phyloP scores from a whole-genome alignment of 2,797 vertebrate genomes.

The Silurus aristotelis region DNA sequence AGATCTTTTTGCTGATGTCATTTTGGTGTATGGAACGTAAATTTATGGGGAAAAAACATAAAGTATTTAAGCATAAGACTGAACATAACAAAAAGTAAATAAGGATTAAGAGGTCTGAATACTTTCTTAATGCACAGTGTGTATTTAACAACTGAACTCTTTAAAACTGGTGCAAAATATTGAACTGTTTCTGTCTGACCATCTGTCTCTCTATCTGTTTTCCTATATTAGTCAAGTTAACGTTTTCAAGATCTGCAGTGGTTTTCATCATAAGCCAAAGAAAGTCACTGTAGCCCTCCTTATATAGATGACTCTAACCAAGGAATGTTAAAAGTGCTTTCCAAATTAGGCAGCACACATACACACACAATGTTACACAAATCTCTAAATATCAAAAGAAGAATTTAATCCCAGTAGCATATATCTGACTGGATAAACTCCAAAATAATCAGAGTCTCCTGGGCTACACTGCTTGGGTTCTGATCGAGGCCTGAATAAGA shows the following conservation, averaged over 20 bases:
- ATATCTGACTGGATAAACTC: not conserved
- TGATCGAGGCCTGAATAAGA: not conserved
- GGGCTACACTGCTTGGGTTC: not conserved
- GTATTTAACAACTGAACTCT: too few species aligned
- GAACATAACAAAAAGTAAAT: too few species aligned
- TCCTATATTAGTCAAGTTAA: not conserved
- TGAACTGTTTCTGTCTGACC: not conserved
- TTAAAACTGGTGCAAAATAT: too few species aligned
- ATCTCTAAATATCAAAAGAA: constrained; percentile 1
- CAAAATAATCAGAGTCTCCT: not conserved
- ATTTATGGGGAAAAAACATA: too few species aligned
- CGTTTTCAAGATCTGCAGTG: not conserved
- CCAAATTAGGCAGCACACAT: not conserved
- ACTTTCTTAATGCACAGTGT: too few species aligned
- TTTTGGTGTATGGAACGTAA: too few species aligned
- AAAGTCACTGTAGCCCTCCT: not conserved
- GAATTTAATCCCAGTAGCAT: not conserved
- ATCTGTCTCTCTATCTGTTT: not conserved
- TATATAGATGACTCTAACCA: not conserved
- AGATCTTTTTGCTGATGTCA: too few species aligned
- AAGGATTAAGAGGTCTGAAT: too few species aligned
- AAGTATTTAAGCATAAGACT: too few species aligned
- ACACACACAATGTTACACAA: not conserved
- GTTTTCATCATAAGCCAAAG: not conserved
- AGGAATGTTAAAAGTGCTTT: constrained; percentile 13